These are phyloP conservation scores for Hycleus phaleratus DNA, from an alignment of 1,140 invertebrate genomes.

Conservation along the genomic window DNA sequence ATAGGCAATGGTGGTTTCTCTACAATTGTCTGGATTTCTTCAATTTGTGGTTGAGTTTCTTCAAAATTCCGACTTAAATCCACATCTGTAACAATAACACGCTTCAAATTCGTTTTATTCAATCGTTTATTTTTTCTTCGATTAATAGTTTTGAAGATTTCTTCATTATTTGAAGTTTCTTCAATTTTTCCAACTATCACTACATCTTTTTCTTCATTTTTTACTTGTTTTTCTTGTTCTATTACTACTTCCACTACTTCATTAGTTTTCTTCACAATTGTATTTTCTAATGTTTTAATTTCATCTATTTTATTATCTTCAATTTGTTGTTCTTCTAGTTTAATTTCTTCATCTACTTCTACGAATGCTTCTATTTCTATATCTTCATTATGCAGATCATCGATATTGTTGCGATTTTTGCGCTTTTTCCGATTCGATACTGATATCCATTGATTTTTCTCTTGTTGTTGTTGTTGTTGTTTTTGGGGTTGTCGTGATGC, in stretches of 20 bases:
- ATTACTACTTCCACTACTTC: not conserved
- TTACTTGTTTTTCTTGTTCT: not conserved
- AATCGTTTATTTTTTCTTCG: too few relatives aligned
- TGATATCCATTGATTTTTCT: constrained; percentile 36
- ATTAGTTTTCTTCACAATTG: constrained; percentile 2
- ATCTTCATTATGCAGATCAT: too few relatives aligned
- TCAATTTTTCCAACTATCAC: not conserved
- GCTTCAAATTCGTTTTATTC: constrained; percentile 17
- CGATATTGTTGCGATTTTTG: constrained; percentile 28
- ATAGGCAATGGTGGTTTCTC: not conserved
- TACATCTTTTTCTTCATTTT: not conserved
- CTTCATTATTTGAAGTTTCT: not conserved
- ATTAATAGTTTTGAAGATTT: too few relatives aligned
- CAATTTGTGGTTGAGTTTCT: not conserved
- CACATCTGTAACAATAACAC: constrained; percentile 33
- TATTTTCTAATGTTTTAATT: constrained; percentile 26
- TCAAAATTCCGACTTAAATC: not conserved
- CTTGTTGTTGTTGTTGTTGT: not conserved
- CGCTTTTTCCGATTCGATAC: constrained; percentile 38
- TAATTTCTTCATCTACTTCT: constrained; percentile 15
- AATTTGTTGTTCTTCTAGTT: not conserved
- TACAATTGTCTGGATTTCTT: constrained; percentile 5
- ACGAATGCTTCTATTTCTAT: too few relatives aligned
- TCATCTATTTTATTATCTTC: constrained; percentile 4
- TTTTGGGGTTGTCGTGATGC: not conserved